These are phyloP conservation scores for Timema podura DNA, from an alignment of 2,888 invertebrate genomes.

Conservation along the genomic window DNA sequence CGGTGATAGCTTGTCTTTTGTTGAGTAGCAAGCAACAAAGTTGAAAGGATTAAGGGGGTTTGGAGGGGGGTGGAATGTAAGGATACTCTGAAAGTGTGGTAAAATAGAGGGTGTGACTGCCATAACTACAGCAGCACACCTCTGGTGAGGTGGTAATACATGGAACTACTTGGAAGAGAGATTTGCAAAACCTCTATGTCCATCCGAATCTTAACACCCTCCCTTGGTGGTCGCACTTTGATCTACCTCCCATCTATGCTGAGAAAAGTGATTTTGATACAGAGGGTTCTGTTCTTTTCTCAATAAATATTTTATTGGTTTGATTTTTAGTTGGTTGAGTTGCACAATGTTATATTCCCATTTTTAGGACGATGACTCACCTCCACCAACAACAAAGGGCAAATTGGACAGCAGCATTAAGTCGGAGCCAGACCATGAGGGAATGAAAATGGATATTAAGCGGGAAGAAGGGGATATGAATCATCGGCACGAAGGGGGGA, in stretches of 20 bases:
- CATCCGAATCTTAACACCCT: too few species aligned
- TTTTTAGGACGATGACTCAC: slow-evolving; percentile 54
- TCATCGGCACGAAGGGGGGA: slow-evolving; percentile 57
- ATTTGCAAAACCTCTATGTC: too few species aligned
- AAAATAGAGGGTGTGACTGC: too few species aligned
- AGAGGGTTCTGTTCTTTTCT: neutral
- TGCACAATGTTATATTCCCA: neutral
- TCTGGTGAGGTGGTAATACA: too few species aligned
- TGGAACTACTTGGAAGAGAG: too few species aligned
- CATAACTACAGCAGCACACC: too few species aligned
- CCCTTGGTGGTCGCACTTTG: too few species aligned
- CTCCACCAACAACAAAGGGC: slow-evolving; percentile 48
- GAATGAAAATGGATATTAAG: slow-evolving; percentile 49
- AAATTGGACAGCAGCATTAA: slow-evolving; percentile 60
- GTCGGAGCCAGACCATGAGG: slow-evolving; percentile 27
- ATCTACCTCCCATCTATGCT: neutral
- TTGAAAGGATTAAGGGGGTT: too few species aligned
- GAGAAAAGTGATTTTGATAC: neutral
- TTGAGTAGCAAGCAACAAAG: too few species aligned
- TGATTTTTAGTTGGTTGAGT: neutral
- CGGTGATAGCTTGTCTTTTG: too few species aligned
- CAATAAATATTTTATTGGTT: neutral
- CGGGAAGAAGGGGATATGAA: slow-evolving; percentile 55
- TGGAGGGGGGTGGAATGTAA: too few species aligned
- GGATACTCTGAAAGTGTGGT: too few species aligned